phyloP scores from a whole-genome alignment of 2,888 invertebrate genomes.

The Monochamus alternatus region DNA sequence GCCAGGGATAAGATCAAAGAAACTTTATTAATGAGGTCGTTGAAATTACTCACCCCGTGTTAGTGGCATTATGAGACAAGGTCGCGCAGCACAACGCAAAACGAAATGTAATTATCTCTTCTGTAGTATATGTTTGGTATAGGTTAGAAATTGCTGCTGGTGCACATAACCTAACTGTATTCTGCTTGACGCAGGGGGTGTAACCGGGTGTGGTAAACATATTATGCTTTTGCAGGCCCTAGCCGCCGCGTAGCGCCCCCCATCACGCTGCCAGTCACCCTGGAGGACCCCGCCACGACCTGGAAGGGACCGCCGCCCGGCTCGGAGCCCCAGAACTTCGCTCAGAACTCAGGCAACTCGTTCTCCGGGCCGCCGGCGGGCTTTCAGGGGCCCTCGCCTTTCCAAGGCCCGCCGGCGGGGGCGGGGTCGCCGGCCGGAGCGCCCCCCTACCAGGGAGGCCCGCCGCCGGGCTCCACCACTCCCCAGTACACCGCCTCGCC shows the following conservation, averaged over 20 bases:
- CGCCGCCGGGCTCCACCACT: constrained; percentile 83
- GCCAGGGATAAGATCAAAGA: constrained; percentile 52
- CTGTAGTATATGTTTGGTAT: constrained; percentile 50
- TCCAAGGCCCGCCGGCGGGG: constrained; percentile 79
- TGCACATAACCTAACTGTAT: constrained; percentile 62
- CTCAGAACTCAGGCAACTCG: constrained; percentile 76
- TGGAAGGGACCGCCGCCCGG: constrained; percentile 86
- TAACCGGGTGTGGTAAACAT: constrained; percentile 36
- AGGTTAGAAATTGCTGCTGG: constrained; percentile 60
- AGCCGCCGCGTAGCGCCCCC: constrained; percentile 84
- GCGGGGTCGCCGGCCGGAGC: constrained; percentile 76
- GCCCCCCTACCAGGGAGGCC: constrained; percentile 79
- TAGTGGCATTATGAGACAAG: constrained; percentile 73
- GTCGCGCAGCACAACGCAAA: constrained; percentile 74
- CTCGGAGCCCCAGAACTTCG: constrained; percentile 79
- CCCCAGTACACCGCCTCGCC: constrained; percentile 91
- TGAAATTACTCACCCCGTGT: constrained; percentile 56
- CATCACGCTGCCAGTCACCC: constrained; percentile 80
- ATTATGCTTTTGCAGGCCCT: constrained; percentile 77
- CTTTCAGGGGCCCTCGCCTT: constrained; percentile 74
- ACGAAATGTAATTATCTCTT: constrained; percentile 72
- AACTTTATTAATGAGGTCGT: constrained; percentile 63
- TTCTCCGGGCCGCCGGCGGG: constrained; percentile 71
- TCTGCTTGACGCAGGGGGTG: constrained; percentile 50
- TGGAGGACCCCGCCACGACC: constrained; percentile 83